Conservation (phyloP, 2,888 invertebrate genomes). For the Eupeodes luniger region DNA sequence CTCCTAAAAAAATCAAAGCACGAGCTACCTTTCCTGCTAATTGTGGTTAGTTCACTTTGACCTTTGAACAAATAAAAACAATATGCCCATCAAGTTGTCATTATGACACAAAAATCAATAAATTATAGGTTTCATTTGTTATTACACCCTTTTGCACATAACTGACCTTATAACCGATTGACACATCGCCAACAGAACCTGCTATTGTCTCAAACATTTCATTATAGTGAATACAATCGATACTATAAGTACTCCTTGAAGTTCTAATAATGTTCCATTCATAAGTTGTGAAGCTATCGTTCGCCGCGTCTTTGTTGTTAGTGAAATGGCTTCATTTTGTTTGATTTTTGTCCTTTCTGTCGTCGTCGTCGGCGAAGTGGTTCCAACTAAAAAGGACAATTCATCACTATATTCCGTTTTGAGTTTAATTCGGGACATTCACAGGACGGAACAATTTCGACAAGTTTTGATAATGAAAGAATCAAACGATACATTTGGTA, state of each 20-base stretch:
- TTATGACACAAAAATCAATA: conserved; percentile 6
- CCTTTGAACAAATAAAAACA: background rate
- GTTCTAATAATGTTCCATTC: background rate
- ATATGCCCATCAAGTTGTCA: background rate
- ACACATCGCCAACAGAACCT: background rate
- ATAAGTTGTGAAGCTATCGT: too few relatives aligned
- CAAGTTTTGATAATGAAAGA: conserved; percentile 35
- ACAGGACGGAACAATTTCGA: conserved; percentile 17
- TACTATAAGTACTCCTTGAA: conserved; percentile 23
- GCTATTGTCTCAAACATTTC: background rate
- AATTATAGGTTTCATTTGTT: background rate
- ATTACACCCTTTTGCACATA: conserved; percentile 6
- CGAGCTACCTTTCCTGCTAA: too few relatives aligned
- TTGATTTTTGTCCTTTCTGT: background rate
- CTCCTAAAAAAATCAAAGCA: too few relatives aligned
- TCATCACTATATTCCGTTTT: conserved; percentile 8
- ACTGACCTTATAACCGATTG: conserved; percentile 4
- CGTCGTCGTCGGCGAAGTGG: background rate
- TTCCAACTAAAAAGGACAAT: background rate
- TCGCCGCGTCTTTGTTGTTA: background rate
- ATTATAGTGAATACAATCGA: background rate
- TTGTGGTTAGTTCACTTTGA: background rate
- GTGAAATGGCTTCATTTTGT: background rate
- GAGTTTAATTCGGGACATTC: conserved; percentile 30
- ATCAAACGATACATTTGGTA: background rate